Base-by-base conservation (phyloP, 2,888 invertebrate species). In the Eledone cirrhosa region DNA sequence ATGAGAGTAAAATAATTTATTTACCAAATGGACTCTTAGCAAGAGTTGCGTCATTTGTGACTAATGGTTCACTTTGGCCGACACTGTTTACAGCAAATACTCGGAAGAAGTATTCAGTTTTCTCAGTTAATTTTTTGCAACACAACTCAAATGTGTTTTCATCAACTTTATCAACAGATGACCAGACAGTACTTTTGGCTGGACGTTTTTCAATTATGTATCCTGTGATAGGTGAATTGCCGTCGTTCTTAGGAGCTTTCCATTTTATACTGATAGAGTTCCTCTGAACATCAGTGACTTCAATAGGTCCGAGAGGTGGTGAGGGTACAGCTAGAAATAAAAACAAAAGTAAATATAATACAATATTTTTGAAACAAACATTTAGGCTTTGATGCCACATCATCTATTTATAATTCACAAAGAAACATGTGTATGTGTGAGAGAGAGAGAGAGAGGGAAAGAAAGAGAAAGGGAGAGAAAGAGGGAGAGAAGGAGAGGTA, bases 1-100 rank as follows among this genome's bases (percentile, higher is more conserved):
- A n/a, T n/a, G n/a, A n/a, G n/a, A n/a, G n/a, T 41, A 41, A 41
- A 41, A 41, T 11, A 41, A 67, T 29, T 72, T 8, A 83, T 85
- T 83, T 79, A 88, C 88, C 87, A 85, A 84, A 89, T 47, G 86
- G 86, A 82, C 86, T 86, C 80, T 87, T 87, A 22, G 88, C 85
- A 13, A 82, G 79, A n/a, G 85, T 81, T 11, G 85, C 81, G 31
- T 81, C 77, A 19, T 86, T 85, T 22, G 86, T 86, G 29, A 81
- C 83, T 79, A 87, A 82, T 11, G 88, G 86, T 76, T 95, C 95
- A 16, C 97, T 96, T 94, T 95, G 95, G 48, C 97, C 97, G 88
- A 95, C 95, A 84, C 96, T 93, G 92, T 97, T 97, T 80, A 95
- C 93, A 0, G 97, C 96, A 0, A 95, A 95, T 19, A 97, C 94